Conservation (phyloP, 2,888 invertebrate species). For the Pristionchus exspectatus region DNA sequence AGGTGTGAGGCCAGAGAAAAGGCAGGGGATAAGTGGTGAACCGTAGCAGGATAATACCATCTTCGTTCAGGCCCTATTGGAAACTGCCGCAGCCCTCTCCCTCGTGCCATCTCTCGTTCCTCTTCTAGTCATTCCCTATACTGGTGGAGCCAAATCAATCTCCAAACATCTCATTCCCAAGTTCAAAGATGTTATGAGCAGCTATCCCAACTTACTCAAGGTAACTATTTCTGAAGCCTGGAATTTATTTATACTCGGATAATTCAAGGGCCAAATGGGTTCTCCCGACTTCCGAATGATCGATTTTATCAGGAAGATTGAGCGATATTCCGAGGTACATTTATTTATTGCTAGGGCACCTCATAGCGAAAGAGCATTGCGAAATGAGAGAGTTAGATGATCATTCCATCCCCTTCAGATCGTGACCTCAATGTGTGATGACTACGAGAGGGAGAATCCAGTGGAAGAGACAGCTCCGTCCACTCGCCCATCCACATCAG, state of each 20-base stretch:
- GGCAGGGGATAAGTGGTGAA: neutral
- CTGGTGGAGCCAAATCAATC: slow-evolving; percentile 72
- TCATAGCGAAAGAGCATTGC: no score
- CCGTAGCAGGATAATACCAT: neutral
- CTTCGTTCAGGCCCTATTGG: slow-evolving; percentile 71
- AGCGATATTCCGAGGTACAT: slow-evolving; percentile 70
- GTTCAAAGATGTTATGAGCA: slow-evolving; percentile 73
- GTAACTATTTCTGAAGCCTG: neutral
- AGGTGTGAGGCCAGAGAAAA: neutral
- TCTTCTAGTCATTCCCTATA: slow-evolving; percentile 71
- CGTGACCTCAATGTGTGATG: neutral
- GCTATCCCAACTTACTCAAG: slow-evolving; percentile 70
- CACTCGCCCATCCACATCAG: neutral
- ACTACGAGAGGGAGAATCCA: slow-evolving; percentile 25
- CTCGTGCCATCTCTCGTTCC: slow-evolving; percentile 68
- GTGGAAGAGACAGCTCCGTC: neutral
- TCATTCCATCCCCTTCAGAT: neutral
- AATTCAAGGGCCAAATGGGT: slow-evolving; percentile 65
- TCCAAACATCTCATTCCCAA: slow-evolving; percentile 76
- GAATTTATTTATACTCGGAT: no score
- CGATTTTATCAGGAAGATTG: slow-evolving; percentile 74
- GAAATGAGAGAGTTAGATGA: neutral
- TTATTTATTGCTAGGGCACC: neutral
- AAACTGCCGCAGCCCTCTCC: slow-evolving; percentile 73
- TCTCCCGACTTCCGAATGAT: slow-evolving; percentile 77